These are phyloP conservation scores for Eudyptes chrysolophus DNA, from an alignment of 2,113 vertebrate genomes.

Conservation along the genomic window DNA sequence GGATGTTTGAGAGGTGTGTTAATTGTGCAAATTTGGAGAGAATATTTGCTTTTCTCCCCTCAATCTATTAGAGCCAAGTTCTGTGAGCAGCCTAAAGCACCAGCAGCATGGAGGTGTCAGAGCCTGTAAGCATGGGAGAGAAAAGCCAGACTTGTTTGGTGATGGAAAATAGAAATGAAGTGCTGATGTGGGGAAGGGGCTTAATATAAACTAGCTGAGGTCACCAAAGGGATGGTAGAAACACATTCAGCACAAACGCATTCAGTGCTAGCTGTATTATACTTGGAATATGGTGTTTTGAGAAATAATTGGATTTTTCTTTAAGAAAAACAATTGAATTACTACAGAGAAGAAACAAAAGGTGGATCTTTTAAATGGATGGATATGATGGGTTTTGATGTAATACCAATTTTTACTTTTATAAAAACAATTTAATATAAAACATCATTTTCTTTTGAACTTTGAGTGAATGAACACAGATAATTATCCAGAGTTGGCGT, in stretches of 20 bases:
- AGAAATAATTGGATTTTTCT: neutral
- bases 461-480: neutral
- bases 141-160: neutral
- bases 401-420: neutral
- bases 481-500: neutral
- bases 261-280: neutral
- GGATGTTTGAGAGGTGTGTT: neutral
- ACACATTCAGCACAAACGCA: neutral
- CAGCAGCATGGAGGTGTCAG: neutral
- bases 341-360: neutral
- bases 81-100: neutral
- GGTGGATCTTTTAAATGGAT: neutral
- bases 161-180: conserved; percentile 1
- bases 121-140: neutral
- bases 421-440: neutral
- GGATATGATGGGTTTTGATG: neutral
- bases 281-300: neutral
- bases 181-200: conserved; percentile 15
- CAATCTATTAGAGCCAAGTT: neutral
- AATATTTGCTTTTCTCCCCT: neutral
- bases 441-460: neutral
- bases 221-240: neutral
- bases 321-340: neutral
- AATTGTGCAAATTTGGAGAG: neutral
- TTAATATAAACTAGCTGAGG: conserved; percentile 10